Evolutionary conservation across 2,888 invertebrate species (phyloP).

Genomic region (Epistrophe grossulariae): DNA sequence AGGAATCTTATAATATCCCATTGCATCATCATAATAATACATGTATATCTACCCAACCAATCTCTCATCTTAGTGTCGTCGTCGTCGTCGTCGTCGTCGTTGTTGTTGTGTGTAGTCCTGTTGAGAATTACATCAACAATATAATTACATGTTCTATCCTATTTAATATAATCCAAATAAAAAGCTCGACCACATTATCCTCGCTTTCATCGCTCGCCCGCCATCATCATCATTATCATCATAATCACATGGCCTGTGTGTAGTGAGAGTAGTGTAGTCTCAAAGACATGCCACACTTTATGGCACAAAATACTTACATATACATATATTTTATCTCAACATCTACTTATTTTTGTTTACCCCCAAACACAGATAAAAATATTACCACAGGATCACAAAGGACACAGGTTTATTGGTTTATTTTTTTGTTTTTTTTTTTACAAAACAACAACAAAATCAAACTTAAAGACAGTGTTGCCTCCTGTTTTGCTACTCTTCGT

Average conservation of each 20-base stretch:
- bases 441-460: slow-evolving; percentile 21
- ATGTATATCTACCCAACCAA: not conserved
- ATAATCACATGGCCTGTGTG: slow-evolving; percentile 32
- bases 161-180: slow-evolving; percentile 71
- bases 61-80: slow-evolving; percentile 7
- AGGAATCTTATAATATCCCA: slow-evolving; percentile 49
- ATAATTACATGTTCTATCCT: slow-evolving; percentile 69
- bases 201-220: slow-evolving; percentile 34
- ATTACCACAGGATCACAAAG: slow-evolving; percentile 50
- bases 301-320: slow-evolving; percentile 34
- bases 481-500: not conserved
- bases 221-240: slow-evolving; percentile 48
- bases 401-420: slow-evolving; percentile 54
- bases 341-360: slow-evolving; percentile 49
- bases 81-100: not conserved
- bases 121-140: slow-evolving; percentile 54
- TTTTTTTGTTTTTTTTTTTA: slow-evolving; percentile 17
- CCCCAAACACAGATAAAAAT: slow-evolving; percentile 37
- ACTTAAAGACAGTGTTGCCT: slow-evolving; percentile 35
- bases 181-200: slow-evolving; percentile 69
- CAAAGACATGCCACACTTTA: slow-evolving; percentile 66
- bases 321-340: slow-evolving; percentile 57
- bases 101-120: not conserved
- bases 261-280: no score
- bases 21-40: slow-evolving; percentile 46